A percentile compares a stretch with the other conserved stretches of the same genome.
Evolutionary conservation across 2,797 vertebrate genomes (phyloP).

Genomic region (Limnodromus scolopaceus): DNA sequence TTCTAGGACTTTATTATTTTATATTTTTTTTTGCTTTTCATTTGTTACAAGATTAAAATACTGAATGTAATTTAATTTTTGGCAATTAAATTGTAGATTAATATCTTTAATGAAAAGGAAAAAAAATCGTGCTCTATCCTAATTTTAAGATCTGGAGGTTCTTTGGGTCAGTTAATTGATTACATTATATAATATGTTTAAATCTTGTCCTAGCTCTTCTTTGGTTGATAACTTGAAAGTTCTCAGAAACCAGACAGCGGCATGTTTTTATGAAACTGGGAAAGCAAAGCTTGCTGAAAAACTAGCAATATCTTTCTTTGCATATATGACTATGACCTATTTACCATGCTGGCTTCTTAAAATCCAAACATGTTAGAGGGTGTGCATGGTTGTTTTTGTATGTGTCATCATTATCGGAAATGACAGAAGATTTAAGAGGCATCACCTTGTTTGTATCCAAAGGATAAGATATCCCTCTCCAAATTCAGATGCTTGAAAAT

Average conservation of each 20-base stretch:
- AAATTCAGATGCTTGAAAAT: neutral
- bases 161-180: neutral
- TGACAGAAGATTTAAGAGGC: neutral
- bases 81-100: neutral
- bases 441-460: neutral
- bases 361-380: neutral
- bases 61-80: neutral
- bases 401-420: neutral
- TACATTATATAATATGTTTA: neutral
- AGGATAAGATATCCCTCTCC: neutral
- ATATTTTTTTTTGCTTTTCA: neutral
- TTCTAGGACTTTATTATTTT: neutral
- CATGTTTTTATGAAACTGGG: neutral
- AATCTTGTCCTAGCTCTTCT: neutral
- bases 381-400: neutral
- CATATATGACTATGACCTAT: neutral
- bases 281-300: neutral
- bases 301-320: neutral
- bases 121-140: neutral
- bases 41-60: neutral
- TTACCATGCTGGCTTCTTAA: neutral
- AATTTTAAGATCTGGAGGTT: neutral
- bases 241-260: neutral
- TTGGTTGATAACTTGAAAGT: neutral
- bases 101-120: neutral